Percentiles rank a stretch among this genome's conserved stretches.
These are phyloP conservation scores for Sphinx pinastri DNA, from an alignment of 2,888 invertebrate species.

Conservation along the genomic window DNA sequence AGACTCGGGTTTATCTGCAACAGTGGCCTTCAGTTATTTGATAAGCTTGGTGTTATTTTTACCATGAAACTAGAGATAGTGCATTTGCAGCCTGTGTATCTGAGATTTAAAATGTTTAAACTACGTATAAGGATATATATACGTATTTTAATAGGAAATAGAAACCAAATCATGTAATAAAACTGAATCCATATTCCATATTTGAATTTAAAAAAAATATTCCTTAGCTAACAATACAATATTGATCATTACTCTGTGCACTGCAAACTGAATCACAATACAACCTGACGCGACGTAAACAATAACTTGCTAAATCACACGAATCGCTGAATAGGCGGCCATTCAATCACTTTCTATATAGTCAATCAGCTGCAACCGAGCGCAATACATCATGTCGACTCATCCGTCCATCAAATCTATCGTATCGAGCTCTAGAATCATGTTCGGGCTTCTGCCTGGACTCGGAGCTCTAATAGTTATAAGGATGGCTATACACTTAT, in stretches of 20 bases:
- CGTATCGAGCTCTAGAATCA: slow-evolving; percentile 86
- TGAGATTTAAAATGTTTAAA: no score
- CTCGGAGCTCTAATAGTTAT: slow-evolving; percentile 86
- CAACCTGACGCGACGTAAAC: slow-evolving; percentile 45
- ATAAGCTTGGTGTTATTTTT: no score
- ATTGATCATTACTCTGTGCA: slow-evolving; percentile 50
- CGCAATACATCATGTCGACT: slow-evolving; percentile 53
- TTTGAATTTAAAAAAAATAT: not conserved
- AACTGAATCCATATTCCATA: no score
- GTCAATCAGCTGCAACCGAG: slow-evolving; percentile 28
- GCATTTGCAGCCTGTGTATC: no score
- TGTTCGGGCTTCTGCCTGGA: slow-evolving; percentile 86
- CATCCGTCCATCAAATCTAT: slow-evolving; percentile 62
- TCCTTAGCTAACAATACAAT: slow-evolving; percentile 14
- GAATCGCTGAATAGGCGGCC: slow-evolving; percentile 48
- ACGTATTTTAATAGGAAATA: no score
- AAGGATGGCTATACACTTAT: slow-evolving; percentile 85
- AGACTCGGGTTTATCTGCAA: no score
- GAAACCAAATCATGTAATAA: no score
- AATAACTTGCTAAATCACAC: slow-evolving; percentile 50
- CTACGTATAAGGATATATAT: no score
- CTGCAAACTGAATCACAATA: slow-evolving; percentile 38
- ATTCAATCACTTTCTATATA: slow-evolving; percentile 39
- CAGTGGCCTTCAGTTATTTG: no score
- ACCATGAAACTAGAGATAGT: no score